A percentile compares a stretch with the other conserved stretches of the same genome.
Evolutionary conservation across 2,888 invertebrate species (phyloP).

Genomic region (Thymelicus acteon): DNA sequence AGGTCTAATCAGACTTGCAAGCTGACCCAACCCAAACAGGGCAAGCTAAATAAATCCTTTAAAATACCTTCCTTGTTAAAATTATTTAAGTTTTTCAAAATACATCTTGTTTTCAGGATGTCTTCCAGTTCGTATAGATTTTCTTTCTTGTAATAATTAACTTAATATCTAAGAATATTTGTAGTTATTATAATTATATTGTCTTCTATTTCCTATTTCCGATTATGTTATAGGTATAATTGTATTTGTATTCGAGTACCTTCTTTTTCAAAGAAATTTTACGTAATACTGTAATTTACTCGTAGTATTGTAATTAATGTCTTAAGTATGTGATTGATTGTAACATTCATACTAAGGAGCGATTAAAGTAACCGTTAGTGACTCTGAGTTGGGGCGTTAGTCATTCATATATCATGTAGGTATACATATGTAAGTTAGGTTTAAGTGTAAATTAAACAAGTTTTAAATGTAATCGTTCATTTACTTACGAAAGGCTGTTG

Average conservation of each 20-base stretch:
- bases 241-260: background rate
- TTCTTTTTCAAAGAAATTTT: background rate
- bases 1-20: too few species aligned
- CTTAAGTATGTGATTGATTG: background rate
- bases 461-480: too few species aligned
- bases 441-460: too few species aligned
- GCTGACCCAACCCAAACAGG: too few species aligned
- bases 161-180: background rate
- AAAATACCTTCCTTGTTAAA: too few species aligned
- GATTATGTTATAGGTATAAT: too few species aligned
- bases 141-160: background rate
- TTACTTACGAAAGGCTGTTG: too few species aligned
- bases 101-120: background rate
- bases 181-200: background rate
- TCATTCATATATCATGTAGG: too few species aligned
- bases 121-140: background rate
- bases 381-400: too few species aligned
- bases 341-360: background rate
- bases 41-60: too few species aligned
- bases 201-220: too few species aligned
- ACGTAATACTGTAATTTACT: background rate
- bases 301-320: background rate
- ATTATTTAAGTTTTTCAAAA: background rate
- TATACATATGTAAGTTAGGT: background rate
- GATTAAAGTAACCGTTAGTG: too few species aligned